Evolutionary conservation across 2,888 invertebrate species (phyloP).

Genomic region (Lithophane semibrunnea): DNA sequence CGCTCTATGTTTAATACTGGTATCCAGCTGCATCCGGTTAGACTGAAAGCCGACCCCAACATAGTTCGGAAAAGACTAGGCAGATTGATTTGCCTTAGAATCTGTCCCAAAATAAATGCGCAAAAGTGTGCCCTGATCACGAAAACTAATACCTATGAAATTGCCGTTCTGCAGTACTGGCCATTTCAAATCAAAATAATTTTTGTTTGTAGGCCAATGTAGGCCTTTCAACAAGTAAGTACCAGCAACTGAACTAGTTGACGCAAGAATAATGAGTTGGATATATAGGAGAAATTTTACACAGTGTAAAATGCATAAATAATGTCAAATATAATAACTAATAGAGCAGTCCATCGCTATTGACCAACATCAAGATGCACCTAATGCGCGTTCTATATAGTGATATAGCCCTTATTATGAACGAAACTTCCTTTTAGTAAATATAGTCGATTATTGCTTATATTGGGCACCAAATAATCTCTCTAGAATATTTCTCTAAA

Average conservation of each 20-base stretch:
- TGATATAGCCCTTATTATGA: too few relatives aligned
- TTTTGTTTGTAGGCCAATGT: too few relatives aligned
- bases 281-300: background rate
- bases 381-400: background rate
- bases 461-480: background rate
- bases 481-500: constrained; percentile 1
- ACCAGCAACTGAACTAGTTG: background rate
- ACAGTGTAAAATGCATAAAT: background rate
- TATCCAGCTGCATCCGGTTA: too few relatives aligned
- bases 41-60: too few relatives aligned
- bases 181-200: too few relatives aligned
- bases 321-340: background rate
- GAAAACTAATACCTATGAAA: too few relatives aligned
- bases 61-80: too few relatives aligned
- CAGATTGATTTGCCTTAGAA: too few relatives aligned
- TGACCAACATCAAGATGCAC: background rate
- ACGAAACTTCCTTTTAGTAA: background rate
- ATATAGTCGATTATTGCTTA: background rate
- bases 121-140: background rate
- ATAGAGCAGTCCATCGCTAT: too few relatives aligned
- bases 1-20: too few relatives aligned
- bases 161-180: too few relatives aligned
- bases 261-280: background rate
- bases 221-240: too few relatives aligned
- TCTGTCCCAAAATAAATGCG: background rate